A percentile compares a stretch with the other conserved stretches of the same genome.
These are phyloP conservation scores for Parazoanthus darwini DNA, from an alignment of 92 coral and sea anemone species.

Conservation along the genomic window DNA sequence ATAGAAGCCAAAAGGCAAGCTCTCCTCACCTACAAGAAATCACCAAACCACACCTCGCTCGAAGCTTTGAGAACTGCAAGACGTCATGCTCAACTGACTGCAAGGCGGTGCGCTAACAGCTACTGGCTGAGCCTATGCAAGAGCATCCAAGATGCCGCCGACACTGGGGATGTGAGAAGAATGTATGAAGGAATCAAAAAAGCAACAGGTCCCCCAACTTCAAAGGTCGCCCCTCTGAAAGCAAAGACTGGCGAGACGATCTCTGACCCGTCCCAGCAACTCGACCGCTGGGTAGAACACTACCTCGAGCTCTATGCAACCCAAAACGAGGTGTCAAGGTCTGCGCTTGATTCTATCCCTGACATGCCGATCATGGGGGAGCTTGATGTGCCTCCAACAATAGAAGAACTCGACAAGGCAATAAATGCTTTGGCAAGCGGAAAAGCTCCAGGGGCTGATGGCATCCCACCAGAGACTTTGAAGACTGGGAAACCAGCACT, in stretches of 20 bases:
- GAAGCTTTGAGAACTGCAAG: too few relatives aligned
- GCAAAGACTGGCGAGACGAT: conserved; percentile 41
- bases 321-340: conserved; percentile 20
- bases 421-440: too few relatives aligned
- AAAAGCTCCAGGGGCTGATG: too few relatives aligned
- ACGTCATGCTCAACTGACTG: too few relatives aligned
- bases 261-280: conserved; percentile 34
- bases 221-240: conserved; percentile 34
- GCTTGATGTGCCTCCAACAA: conserved; percentile 27
- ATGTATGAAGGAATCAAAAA: background rate
- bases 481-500: too few relatives aligned
- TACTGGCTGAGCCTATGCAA: too few relatives aligned
- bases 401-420: too few relatives aligned
- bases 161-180: background rate
- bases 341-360: conserved; percentile 32
- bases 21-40: too few relatives aligned
- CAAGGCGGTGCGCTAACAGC: too few relatives aligned
- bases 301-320: conserved; percentile 42
- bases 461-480: too few relatives aligned
- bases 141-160: conserved; percentile 4
- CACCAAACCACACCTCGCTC: too few relatives aligned
- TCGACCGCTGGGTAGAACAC: conserved; percentile 50
- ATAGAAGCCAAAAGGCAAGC: too few relatives aligned
- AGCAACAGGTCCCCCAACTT: background rate
- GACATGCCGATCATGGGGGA: conserved; percentile 34